Conservation (phyloP, 2,797 vertebrate species). For the Fistularia commersonii region DNA sequence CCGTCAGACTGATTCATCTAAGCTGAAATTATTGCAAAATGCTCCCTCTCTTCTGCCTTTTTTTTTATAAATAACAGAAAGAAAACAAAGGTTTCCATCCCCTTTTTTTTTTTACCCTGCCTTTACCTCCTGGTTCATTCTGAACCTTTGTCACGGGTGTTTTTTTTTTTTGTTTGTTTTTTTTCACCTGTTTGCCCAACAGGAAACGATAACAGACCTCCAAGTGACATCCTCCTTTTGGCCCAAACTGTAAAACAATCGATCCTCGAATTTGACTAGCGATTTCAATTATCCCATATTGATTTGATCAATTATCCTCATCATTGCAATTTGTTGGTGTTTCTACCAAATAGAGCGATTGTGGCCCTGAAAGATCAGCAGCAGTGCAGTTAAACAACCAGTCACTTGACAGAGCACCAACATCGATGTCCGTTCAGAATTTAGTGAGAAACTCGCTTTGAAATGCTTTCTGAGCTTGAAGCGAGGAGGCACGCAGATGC, state of each 20-base stretch:
- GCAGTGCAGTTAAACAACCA: too few relatives aligned
- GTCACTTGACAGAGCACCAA: too few relatives aligned
- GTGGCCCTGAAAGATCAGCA: slow-evolving; percentile 2
- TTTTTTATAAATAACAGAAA: slow-evolving; percentile 39
- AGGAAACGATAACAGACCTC: slow-evolving; percentile 23
- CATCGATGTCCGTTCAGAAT: too few relatives aligned
- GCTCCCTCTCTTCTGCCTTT: slow-evolving; percentile 27
- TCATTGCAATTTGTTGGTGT: slow-evolving; percentile 63
- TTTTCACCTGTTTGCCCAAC: slow-evolving; percentile 8
- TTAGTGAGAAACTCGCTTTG: too few relatives aligned
- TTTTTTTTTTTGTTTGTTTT: neutral
- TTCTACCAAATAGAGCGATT: slow-evolving; percentile 21
- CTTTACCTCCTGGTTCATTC: slow-evolving; percentile 17
- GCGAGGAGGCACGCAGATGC: too few relatives aligned
- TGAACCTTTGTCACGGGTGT: slow-evolving; percentile 7
- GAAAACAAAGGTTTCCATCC: slow-evolving; percentile 7
- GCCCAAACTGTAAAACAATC: slow-evolving; percentile 60
- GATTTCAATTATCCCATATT: slow-evolving; percentile 75
- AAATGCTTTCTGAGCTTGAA: too few relatives aligned
- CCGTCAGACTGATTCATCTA: slow-evolving; percentile 17
- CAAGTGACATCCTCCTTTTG: slow-evolving; percentile 37
- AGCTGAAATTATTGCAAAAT: slow-evolving; percentile 21
- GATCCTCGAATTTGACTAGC: slow-evolving; percentile 56
- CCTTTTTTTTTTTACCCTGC: slow-evolving; percentile 10
- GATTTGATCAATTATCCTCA: slow-evolving; percentile 37